Conservation (phyloP, 1,140 invertebrate genomes). For the Sesamia nonagrioides region DNA sequence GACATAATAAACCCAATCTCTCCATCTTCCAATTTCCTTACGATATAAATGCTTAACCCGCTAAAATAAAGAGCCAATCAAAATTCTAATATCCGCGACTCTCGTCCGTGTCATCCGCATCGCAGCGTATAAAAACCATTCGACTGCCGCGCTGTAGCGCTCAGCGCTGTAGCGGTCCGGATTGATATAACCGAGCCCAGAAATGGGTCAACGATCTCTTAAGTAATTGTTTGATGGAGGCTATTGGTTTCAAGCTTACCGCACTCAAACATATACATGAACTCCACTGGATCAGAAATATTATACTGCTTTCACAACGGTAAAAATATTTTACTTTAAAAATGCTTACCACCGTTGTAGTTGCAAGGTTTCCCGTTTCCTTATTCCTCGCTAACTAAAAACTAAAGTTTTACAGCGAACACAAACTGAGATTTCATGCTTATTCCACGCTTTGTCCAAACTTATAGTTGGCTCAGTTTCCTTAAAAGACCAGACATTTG, state of each 20-base stretch:
- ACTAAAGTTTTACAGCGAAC: constrained; percentile 9
- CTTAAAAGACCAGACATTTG: constrained; percentile 29
- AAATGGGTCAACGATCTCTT: constrained; percentile 74
- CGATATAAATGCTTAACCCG: constrained; percentile 40
- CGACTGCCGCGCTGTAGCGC: constrained; percentile 16
- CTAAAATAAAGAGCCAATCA: constrained; percentile 52
- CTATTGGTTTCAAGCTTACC: constrained; percentile 54
- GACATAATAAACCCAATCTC: constrained; percentile 1
- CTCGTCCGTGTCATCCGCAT: constrained; percentile 48
- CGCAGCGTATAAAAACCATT: constrained; percentile 52
- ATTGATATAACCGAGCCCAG: constrained; percentile 62
- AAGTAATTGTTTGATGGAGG: constrained; percentile 70
- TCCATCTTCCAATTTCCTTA: constrained; percentile 39
- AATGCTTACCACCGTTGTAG: not conserved
- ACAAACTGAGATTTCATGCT: constrained; percentile 18
- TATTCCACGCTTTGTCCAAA: constrained; percentile 29
- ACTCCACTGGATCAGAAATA: not conserved
- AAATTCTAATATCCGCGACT: constrained; percentile 56
- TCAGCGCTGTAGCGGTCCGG: constrained; percentile 20
- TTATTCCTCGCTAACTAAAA: constrained; percentile 22
- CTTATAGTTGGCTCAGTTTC: constrained; percentile 17
- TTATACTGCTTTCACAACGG: not conserved
- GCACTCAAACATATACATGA: constrained; percentile 19
- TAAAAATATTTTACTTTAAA: constrained; percentile 8
- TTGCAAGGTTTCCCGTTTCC: not conserved